Evolutionary conservation across 2,888 invertebrate species (phyloP), one percentile per base, ranked within the genome.

Genomic region (Bombylius discolor): DNA sequence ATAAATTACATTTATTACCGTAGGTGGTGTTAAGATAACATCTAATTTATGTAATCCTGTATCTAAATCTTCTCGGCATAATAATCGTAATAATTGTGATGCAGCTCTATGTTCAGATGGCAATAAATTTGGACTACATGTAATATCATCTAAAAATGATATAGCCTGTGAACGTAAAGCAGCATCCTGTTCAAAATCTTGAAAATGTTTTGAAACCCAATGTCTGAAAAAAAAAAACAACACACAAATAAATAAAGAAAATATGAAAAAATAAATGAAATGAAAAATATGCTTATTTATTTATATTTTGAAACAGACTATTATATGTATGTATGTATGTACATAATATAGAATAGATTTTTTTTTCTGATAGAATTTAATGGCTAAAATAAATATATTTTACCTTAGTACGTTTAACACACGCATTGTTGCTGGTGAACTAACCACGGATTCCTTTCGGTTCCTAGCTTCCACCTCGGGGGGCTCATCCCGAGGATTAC

Each of bases 361-460:
- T 23, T 23, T 23, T 23, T 23, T 23, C 23, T 23, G 23, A 23
- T 23, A 23, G 3, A 23, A 23, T 23, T 23, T 23, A 23, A 3
- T 23, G 23, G 3, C 3, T 23, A 3, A 23, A 23, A 23, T 23
- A 44, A 44, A 12, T 51, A 12, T 14, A 44, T 47, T 44, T 59
- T 61, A 80, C 81, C 81, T 81, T 50, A 94, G 77, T 4, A 94
- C 92, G 70, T 91, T 92, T 0, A 94, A 78, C 0, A 93, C 93
- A 59, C 94, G 75, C 92, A 93, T 93, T 0, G 92, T 93, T 55
- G 92, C 92, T n/a, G 93, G 93, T 6, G 91, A 91, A 48, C 89
- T 90, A 70, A 92, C 89, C 48, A 89, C 85, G 9, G 85, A 86
- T 66, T 89, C 88, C 60, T 83, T 81, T 44, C 81, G 78, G 44